Evolutionary conservation across 2,888 invertebrate genomes (phyloP), one percentile per base, ranked within the genome.

Genomic region (Acrobasis consociella): DNA sequence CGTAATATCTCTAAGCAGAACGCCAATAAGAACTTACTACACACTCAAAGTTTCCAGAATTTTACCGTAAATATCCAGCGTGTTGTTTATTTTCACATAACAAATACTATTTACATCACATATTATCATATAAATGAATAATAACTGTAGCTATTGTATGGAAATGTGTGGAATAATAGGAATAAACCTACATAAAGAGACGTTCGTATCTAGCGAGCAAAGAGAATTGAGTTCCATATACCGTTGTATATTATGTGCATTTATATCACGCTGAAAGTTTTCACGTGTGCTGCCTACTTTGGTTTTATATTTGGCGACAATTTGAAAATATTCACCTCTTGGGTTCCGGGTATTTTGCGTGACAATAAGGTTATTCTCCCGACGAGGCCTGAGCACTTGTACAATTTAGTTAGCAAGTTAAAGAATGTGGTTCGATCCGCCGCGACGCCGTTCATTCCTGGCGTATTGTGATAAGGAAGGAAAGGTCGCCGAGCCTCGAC

Each of bases 401-500:
- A 73, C 72, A 82, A 84, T 81, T 78, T 74, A 75, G 82, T 83
- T 80, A 78, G 70, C 69, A 81, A 82, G 77, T 82, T 80, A 76
- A 68, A 75, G 74, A 74, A 80, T 76, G 68, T 68, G 72, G 74
- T 75, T 74, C 74, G 73, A 76, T 75, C 71, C 65, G 66, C 62
- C 58, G 64, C 62, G 50, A 62, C 62, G 65, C 64, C 65, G 65
- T 67, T 67, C 64, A 64, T 64, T 61, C 65, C 68, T 64, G 55
- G 65, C 65, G 71, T 72, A 72, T 69, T 73, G 67, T 69, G 65
- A 69, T 66, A 68, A 69, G 67, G 66, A 62, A 63, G 64, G 60
- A 70, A 68, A 68, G 65, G 67, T 70, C 69, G 64, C 67, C 61
- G 64, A 60, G 31, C 64, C 67, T 65, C 66, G 68, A 72, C 72